Evolutionary conservation across 2,113 vertebrate species (phyloP).

Genomic region (Centropus bengalensis): DNA sequence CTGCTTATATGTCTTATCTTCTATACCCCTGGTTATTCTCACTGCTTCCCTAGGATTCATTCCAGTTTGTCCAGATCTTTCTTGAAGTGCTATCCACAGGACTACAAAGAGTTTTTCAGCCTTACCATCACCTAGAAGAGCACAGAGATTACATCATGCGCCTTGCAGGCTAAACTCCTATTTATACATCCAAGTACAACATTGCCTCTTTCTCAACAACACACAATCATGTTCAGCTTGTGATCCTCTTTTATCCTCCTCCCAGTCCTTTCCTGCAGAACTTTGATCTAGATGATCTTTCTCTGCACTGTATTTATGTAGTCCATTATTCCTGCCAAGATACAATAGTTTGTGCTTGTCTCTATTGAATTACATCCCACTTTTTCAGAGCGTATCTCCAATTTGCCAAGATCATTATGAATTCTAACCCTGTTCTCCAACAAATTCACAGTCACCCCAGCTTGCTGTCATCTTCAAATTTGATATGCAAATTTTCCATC

Average conservation of each 20-base stretch:
- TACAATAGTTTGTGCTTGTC: constrained; percentile 25
- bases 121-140: not conserved
- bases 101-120: not conserved
- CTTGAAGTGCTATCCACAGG: not conserved
- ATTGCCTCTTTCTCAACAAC: constrained; percentile 33
- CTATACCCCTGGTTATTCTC: not conserved
- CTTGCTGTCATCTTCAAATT: constrained; percentile 26
- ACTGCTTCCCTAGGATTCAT: not conserved
- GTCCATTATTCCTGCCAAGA: constrained; percentile 16
- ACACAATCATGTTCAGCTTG: constrained; percentile 32
- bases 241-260: constrained; percentile 42
- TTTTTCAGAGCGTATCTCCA: not conserved
- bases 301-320: constrained; percentile 26
- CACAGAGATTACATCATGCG: constrained; percentile 49
- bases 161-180: constrained; percentile 58
- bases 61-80: not conserved
- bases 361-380: constrained; percentile 32
- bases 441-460: not conserved
- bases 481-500: constrained; percentile 20
- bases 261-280: constrained; percentile 9
- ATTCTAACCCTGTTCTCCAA: constrained; percentile 15
- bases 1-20: not conserved
- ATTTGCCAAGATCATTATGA: constrained; percentile 20
- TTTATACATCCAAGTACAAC: constrained; percentile 49
- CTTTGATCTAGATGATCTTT: constrained; percentile 56